Percentiles rank a stretch among this genome's conserved stretches.
Conservation (phyloP, 2,888 invertebrate species). For the Tinea semifulvella region DNA sequence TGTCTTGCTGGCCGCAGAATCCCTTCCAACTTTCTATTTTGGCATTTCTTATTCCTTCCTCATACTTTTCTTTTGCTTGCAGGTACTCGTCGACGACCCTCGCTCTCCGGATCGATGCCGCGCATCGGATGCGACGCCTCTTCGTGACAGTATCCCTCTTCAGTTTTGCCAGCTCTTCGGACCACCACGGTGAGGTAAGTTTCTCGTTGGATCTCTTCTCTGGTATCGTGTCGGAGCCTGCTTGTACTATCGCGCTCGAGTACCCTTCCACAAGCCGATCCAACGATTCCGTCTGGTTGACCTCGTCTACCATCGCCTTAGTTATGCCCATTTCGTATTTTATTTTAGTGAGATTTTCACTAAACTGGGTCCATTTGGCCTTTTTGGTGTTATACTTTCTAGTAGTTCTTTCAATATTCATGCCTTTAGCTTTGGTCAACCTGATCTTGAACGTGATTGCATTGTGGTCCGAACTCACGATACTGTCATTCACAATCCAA, state of each 20-base stretch:
- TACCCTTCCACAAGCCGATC: background rate
- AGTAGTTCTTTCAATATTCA: background rate
- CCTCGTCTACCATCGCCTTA: background rate
- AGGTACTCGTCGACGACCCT: background rate
- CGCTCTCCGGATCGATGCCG: background rate
- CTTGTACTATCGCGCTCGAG: background rate
- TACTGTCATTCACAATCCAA: constrained; percentile 15
- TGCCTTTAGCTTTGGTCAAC: background rate
- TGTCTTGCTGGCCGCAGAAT: too few species aligned
- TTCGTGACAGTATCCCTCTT: constrained; percentile 16
- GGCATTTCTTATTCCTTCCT: too few species aligned
- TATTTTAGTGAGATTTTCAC: background rate
- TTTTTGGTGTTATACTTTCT: background rate
- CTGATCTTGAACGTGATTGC: constrained; percentile 11
- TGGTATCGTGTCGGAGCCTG: background rate
- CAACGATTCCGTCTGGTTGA: background rate
- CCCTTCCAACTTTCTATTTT: too few species aligned
- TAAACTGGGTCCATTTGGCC: background rate
- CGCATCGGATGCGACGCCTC: constrained; percentile 9
- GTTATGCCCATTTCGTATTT: background rate
- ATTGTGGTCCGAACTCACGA: constrained; percentile 17
- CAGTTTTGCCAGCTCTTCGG: constrained; percentile 14
- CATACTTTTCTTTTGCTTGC: constrained; percentile 1
- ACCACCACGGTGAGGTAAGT: constrained; percentile 18
- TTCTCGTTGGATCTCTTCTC: background rate